Conservation (phyloP, 2,888 invertebrate genomes). For the Dicroscelio sp. region DNA sequence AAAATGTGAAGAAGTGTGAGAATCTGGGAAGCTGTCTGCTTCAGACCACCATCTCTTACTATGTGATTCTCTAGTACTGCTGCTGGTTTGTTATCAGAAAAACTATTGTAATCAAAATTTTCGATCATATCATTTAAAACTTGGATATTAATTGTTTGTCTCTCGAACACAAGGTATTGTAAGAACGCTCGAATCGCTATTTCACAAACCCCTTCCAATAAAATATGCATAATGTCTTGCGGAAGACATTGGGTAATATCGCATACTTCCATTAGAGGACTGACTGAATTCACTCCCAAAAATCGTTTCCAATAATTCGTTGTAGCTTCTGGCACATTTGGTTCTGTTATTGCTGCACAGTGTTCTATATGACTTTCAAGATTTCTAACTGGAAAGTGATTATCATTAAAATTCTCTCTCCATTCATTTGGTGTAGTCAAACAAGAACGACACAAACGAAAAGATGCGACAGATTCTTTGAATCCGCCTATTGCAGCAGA, state of each 20-base stretch:
- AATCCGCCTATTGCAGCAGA: constrained; percentile 20
- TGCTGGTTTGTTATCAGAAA: constrained; percentile 26
- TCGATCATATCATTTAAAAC: constrained; percentile 21
- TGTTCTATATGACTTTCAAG: neutral
- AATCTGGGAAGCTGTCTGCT: constrained; percentile 42
- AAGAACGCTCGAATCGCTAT: constrained; percentile 16
- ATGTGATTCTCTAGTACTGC: neutral
- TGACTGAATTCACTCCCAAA: constrained; percentile 24
- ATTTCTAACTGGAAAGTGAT: constrained; percentile 6
- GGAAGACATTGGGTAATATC: constrained; percentile 28
- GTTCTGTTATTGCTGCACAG: constrained; percentile 18
- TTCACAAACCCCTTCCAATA: constrained; percentile 42
- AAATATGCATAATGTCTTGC: constrained; percentile 35
- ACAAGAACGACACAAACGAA: constrained; percentile 34
- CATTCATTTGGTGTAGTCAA: constrained; percentile 24
- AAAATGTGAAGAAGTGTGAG: constrained; percentile 24
- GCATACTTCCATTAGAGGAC: neutral
- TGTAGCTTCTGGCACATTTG: neutral
- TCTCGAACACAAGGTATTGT: neutral
- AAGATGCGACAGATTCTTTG: constrained; percentile 24
- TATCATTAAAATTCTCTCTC: constrained; percentile 30
- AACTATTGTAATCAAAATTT: constrained; percentile 15
- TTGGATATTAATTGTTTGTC: neutral
- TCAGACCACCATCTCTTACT: constrained; percentile 14
- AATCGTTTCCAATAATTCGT: constrained; percentile 30